Conservation (phyloP, 2,888 invertebrate species). For the Archips crataeganus region DNA sequence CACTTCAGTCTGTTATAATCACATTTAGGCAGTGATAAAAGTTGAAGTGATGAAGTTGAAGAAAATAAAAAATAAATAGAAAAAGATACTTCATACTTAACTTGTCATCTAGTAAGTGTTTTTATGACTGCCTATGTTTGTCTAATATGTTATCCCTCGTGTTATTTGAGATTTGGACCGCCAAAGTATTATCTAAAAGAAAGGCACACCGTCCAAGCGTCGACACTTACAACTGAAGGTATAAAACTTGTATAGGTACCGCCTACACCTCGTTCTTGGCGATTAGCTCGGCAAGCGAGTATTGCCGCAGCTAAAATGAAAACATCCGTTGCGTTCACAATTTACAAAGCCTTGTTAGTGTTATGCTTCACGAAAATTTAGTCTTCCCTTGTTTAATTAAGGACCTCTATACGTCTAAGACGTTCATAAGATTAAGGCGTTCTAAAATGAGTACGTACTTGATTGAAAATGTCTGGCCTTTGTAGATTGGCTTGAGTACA, state of each 20-base stretch:
- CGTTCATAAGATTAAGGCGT: background rate
- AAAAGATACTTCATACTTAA: too few species aligned
- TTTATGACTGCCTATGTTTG: background rate
- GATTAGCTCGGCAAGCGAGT: constrained; percentile 81
- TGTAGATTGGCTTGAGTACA: background rate
- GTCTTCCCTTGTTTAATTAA: background rate
- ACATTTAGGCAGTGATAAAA: too few species aligned
- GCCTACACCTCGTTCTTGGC: constrained; percentile 77
- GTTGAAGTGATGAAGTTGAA: too few species aligned
- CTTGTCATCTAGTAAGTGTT: too few species aligned
- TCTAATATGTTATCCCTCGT: background rate
- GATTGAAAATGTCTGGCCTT: background rate
- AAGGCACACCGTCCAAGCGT: constrained; percentile 61
- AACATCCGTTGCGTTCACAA: constrained; percentile 64
- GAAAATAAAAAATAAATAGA: too few species aligned
- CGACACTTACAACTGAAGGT: constrained; percentile 75
- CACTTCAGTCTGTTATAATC: too few species aligned
- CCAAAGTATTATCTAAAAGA: constrained; percentile 39
- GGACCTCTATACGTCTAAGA: background rate
- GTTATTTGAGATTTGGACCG: constrained; percentile 20
- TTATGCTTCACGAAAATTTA: background rate
- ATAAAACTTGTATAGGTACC: constrained; percentile 65
- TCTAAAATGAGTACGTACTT: background rate
- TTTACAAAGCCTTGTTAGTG: constrained; percentile 10
- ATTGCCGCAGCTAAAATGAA: constrained; percentile 82